These are phyloP conservation scores for Osmerus eperlanus DNA, from an alignment of 2,113 vertebrate species.

Conservation along the genomic window DNA sequence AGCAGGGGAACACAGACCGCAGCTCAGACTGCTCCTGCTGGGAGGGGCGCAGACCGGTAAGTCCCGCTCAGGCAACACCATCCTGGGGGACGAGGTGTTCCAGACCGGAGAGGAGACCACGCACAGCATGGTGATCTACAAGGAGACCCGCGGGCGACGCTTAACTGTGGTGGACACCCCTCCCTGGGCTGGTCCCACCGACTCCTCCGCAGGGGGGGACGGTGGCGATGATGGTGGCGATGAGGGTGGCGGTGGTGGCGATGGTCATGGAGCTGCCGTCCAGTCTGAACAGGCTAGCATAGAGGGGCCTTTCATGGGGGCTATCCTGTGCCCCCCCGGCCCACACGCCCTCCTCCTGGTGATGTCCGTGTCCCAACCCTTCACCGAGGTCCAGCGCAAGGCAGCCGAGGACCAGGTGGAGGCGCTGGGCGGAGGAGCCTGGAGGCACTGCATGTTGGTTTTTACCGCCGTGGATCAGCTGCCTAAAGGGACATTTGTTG, in stretches of 20 bases:
- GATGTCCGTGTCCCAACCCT: slow-evolving; percentile 64
- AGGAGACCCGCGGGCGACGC: slow-evolving; percentile 59
- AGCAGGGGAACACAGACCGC: slow-evolving; percentile 55
- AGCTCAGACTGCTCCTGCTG: slow-evolving; percentile 62
- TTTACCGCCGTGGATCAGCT: slow-evolving; percentile 70
- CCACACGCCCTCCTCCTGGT: slow-evolving; percentile 71
- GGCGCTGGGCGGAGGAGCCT: slow-evolving; percentile 66
- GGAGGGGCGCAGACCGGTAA: slow-evolving; percentile 63
- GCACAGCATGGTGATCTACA: slow-evolving; percentile 66
- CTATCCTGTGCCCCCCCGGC: slow-evolving; percentile 69
- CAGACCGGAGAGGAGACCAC: slow-evolving; percentile 56
- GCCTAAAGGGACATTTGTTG: slow-evolving; percentile 62
- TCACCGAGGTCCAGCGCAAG: slow-evolving; percentile 62
- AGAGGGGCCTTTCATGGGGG: slow-evolving; percentile 67
- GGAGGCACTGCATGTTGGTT: slow-evolving; percentile 72
- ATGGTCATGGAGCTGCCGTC: slow-evolving; percentile 22
- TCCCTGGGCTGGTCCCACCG: slow-evolving; percentile 41
- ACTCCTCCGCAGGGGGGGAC: slow-evolving; percentile 17
- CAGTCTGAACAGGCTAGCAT: slow-evolving; percentile 38
- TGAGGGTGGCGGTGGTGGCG: slow-evolving; percentile 35
- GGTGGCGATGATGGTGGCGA: slow-evolving; percentile 21
- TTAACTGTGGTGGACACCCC: slow-evolving; percentile 70
- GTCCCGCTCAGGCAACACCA: slow-evolving; percentile 63
- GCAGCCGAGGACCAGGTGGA: slow-evolving; percentile 64
- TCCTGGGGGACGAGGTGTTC: slow-evolving; percentile 66